Evolutionary conservation across 1,140 invertebrate genomes (phyloP).

Genomic region (Nasonia vitripennis): DNA sequence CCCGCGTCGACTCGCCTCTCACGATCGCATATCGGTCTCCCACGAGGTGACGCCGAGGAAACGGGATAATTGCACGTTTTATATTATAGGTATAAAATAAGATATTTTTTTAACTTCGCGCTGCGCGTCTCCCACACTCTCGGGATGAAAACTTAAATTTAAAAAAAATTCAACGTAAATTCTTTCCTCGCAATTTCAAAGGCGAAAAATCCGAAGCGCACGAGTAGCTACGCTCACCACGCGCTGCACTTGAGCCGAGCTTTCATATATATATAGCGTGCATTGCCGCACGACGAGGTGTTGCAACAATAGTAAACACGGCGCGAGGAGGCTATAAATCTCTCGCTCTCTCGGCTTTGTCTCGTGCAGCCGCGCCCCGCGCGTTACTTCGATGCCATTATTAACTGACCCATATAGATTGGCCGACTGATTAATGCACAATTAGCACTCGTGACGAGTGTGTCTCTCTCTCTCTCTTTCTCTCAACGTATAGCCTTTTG

Average conservation of each 20-base stretch:
- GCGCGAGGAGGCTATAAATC: slow-evolving; percentile 61
- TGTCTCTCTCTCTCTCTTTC: background rate
- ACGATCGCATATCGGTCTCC: slow-evolving; percentile 44
- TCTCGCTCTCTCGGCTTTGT: slow-evolving; percentile 57
- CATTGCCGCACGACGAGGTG: slow-evolving; percentile 30
- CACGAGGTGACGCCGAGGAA: slow-evolving; percentile 15
- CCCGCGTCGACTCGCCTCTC: slow-evolving; percentile 40
- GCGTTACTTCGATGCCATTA: slow-evolving; percentile 56
- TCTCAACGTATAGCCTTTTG: background rate
- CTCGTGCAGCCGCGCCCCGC: slow-evolving; percentile 59
- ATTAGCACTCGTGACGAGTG: slow-evolving; percentile 55
- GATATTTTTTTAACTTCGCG: slow-evolving; percentile 33
- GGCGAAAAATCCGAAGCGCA: background rate
- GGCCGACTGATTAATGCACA: slow-evolving; percentile 60
- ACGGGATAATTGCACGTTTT: slow-evolving; percentile 49
- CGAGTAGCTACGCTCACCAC: too few species aligned
- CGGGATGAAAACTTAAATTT: slow-evolving; percentile 28
- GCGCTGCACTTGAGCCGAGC: background rate
- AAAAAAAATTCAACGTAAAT: background rate
- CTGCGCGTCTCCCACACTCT: slow-evolving; percentile 7
- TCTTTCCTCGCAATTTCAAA: background rate
- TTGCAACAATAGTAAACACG: slow-evolving; percentile 55
- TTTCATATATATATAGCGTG: background rate
- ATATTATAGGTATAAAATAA: slow-evolving; percentile 1
- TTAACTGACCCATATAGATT: slow-evolving; percentile 62